These are phyloP conservation scores for Calcarius ornatus DNA, from an alignment of 2,113 vertebrate genomes.

Conservation along the genomic window DNA sequence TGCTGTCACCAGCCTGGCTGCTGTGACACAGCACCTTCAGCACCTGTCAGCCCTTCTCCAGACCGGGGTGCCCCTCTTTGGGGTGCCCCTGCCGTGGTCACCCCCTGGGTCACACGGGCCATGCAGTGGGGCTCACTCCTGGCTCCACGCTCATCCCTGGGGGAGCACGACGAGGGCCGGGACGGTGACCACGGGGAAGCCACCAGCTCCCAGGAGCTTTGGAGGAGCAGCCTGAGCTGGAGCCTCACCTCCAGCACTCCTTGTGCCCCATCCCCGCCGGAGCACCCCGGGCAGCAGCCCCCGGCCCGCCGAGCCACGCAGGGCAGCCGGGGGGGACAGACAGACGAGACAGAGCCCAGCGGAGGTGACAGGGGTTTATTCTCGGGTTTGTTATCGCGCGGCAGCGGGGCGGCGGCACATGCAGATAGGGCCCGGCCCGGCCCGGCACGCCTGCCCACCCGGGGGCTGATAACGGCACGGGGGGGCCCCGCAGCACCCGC, in stretches of 20 bases:
- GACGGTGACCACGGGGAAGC: rapidly evolving
- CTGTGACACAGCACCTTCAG: neutral
- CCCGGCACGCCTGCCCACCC: neutral
- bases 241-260: rapidly evolving
- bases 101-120: rapidly evolving
- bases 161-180: neutral
- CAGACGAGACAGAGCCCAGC: neutral
- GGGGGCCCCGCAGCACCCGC: neutral
- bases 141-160: rapidly evolving
- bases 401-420: neutral
- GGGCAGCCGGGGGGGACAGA: rapidly evolving
- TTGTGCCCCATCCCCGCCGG: neutral
- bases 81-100: rapidly evolving
- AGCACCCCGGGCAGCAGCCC: neutral
- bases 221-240: rapidly evolving
- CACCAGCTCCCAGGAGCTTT: neutral
- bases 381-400: neutral
- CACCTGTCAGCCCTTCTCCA: rapidly evolving
- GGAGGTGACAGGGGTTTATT: slow-evolving; percentile 45
- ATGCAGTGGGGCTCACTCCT: rapidly evolving
- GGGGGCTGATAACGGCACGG: neutral
- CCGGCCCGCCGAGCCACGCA: rapidly evolving
- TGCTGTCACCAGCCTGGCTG: neutral
- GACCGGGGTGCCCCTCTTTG: neutral
- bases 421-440: slow-evolving; percentile 1